These are phyloP conservation scores for Acrossocheilus fasciatus DNA, from an alignment of 2,797 vertebrate species.

Conservation along the genomic window DNA sequence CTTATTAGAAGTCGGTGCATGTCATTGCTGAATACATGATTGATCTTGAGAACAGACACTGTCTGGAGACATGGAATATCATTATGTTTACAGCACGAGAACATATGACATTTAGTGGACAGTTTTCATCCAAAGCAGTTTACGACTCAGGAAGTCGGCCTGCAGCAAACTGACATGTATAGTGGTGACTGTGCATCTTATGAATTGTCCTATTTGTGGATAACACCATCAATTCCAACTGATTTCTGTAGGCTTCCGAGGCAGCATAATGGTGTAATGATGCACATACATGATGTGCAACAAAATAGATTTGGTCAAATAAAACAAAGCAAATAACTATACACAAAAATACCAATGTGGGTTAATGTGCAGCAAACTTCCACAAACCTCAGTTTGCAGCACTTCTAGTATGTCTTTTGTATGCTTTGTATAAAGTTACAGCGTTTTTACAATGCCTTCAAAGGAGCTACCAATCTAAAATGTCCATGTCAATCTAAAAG, in stretches of 20 bases:
- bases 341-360: not conserved
- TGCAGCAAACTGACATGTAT: not conserved
- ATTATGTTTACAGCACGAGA: not conserved
- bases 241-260: not conserved
- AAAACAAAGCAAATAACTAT: not conserved
- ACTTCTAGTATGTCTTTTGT: not conserved
- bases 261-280: not conserved
- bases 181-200: not conserved
- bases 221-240: constrained; percentile 1
- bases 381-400: not conserved
- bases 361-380: not conserved
- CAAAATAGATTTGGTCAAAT: not conserved
- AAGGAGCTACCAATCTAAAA: too few species aligned
- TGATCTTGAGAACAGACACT: constrained; percentile 13
- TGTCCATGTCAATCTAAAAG: too few species aligned
- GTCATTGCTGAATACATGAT: constrained; percentile 25
- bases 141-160: not conserved
- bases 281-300: not conserved
- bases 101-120: not conserved
- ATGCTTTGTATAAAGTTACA: too few species aligned
- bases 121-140: constrained; percentile 8
- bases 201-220: not conserved
- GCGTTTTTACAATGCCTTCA: too few species aligned
- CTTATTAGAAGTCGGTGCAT: constrained; percentile 9
- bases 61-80: not conserved